Conservation (phyloP, 2,797 vertebrate species). For the Gymnothorax reevesii region DNA sequence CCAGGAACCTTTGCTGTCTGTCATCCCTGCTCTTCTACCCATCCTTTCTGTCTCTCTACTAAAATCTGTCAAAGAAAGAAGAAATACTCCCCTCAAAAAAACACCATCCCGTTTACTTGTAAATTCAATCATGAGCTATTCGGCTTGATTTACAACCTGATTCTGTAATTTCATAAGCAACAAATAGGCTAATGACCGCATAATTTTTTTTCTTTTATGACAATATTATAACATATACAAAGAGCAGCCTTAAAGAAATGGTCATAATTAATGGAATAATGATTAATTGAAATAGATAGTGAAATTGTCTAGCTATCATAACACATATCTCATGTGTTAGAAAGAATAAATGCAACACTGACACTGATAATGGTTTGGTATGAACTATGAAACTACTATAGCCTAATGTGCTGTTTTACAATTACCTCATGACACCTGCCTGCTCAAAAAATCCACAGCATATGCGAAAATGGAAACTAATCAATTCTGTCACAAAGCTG, state of each 20-base stretch:
- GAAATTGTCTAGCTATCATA: not conserved
- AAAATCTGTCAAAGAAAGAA: no score
- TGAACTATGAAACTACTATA: not conserved
- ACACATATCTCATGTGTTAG: not conserved
- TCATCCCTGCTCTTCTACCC: no score
- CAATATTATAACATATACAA: not conserved
- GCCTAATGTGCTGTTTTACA: not conserved
- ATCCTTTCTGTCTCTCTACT: no score
- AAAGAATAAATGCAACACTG: not conserved
- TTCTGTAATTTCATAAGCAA: not conserved
- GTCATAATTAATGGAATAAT: not conserved
- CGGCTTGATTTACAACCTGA: not conserved
- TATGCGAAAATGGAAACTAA: not conserved
- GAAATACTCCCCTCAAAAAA: no score
- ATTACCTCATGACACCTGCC: not conserved
- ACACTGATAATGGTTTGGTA: not conserved
- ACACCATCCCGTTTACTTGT: not conserved
- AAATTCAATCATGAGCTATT: not conserved
- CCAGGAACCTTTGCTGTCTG: no score
- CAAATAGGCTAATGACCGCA: not conserved
- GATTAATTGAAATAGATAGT: not conserved
- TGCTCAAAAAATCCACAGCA: not conserved
- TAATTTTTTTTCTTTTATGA: not conserved
- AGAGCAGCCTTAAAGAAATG: not conserved
- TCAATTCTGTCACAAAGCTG: not conserved